Conservation (phyloP, 2,113 vertebrate species). For the cattle (Bos taurus) region DNA sequence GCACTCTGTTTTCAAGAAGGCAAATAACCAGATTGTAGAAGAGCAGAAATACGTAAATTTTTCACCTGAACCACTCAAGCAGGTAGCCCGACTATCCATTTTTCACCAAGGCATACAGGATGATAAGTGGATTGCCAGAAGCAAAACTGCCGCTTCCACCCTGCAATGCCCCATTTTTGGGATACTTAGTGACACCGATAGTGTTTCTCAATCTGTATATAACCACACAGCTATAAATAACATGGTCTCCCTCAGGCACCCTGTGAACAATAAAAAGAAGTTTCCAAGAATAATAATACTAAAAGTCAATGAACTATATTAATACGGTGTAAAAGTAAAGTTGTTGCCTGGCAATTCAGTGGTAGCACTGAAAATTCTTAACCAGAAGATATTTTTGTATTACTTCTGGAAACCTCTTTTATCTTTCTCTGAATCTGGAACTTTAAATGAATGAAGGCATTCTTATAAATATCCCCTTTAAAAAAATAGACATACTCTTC, state of each 20-base stretch:
- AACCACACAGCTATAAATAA: conserved; percentile 38
- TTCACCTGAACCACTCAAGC: not conserved
- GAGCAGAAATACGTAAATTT: not conserved
- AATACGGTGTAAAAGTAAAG: conserved; percentile 37
- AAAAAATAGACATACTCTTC: not conserved
- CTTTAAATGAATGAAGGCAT: not conserved
- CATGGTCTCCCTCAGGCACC: conserved; percentile 28
- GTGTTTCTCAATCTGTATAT: conserved; percentile 43
- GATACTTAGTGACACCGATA: not conserved
- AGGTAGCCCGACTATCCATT: not conserved
- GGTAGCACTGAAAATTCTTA: not conserved
- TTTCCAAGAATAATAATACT: conserved; percentile 46
- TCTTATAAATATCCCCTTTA: not conserved
- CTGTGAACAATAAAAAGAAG: conserved; percentile 49
- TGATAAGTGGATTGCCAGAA: not conserved
- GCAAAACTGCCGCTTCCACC: not conserved
- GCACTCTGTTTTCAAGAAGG: not conserved
- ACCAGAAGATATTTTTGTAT: not conserved
- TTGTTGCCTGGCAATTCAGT: not conserved
- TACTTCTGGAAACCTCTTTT: not conserved
- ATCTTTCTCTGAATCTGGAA: not conserved
- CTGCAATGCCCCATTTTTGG: not conserved
- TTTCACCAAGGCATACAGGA: not conserved
- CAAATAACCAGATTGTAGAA: not conserved
- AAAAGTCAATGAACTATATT: conserved; percentile 44